Evolutionary conservation across 2,888 invertebrate genomes (phyloP).

Genomic region (Caenorhabditis sp.): DNA sequence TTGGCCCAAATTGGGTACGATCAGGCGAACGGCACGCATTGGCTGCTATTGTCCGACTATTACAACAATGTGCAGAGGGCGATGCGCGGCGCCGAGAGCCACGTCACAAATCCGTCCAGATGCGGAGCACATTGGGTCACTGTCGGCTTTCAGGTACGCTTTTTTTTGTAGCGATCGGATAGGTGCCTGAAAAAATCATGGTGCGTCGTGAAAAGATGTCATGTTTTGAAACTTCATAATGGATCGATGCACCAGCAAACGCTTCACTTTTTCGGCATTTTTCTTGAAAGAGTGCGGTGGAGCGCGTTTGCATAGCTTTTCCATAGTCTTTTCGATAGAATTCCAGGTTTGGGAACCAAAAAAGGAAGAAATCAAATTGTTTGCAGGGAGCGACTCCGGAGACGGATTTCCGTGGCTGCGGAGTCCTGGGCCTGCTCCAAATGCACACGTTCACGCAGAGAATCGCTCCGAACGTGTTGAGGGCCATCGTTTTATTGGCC

Average conservation of each 20-base stretch:
- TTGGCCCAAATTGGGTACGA: constrained; percentile 34
- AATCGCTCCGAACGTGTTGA: constrained; percentile 31
- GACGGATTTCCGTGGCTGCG: constrained; percentile 66
- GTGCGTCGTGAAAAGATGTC: no score
- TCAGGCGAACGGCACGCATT: constrained; percentile 51
- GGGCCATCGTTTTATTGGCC: constrained; percentile 55
- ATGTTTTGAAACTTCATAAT: no score
- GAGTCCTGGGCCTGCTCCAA: constrained; percentile 63
- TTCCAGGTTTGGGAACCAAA: no score
- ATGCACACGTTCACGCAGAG: constrained; percentile 53
- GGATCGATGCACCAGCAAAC: no score
- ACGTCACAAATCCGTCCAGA: no score
- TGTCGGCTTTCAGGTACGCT: constrained; percentile 67
- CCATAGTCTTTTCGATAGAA: no score
- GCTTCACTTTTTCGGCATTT: no score
- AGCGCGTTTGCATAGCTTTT: no score
- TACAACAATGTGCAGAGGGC: constrained; percentile 19
- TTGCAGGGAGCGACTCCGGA: constrained; percentile 57
- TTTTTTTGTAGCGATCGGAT: no score
- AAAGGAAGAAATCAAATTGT: no score
- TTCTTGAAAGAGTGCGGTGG: no score
- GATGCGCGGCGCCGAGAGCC: constrained; percentile 10
- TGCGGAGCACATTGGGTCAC: constrained; percentile 63
- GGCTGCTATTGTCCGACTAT: constrained; percentile 60
- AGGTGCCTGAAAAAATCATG: no score